Evolutionary conservation across 2,797 vertebrate species (phyloP).

Genomic region (Acrocephalus scirpaceus): DNA sequence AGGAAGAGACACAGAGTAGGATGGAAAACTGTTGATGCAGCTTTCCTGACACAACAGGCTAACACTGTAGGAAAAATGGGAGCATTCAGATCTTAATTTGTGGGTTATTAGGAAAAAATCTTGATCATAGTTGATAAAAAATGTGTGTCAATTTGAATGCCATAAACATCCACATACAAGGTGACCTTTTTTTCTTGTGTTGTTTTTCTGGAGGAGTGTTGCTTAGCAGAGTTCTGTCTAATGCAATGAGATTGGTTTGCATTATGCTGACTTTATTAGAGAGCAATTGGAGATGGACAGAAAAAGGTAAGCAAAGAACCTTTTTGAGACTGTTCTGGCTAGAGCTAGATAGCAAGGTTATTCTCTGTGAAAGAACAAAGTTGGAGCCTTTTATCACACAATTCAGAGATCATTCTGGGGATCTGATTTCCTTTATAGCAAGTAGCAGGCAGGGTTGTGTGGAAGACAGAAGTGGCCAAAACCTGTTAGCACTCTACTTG

Average conservation of each 20-base stretch:
- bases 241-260: not conserved
- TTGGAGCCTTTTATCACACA: not conserved
- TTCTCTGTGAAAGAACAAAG: conserved; percentile 3
- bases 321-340: not conserved
- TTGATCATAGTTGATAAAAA: not conserved
- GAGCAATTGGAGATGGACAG: not conserved
- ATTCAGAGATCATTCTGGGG: conserved; percentile 15
- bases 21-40: conserved; percentile 30
- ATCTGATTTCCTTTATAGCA: not conserved
- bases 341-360: not conserved
- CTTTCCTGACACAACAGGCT: conserved; percentile 1
- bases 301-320: not conserved
- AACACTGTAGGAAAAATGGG: conserved; percentile 9
- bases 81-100: not conserved
- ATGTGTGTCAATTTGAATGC: not conserved
- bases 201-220: conserved; percentile 40
- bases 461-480: not conserved
- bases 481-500: not conserved
- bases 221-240: conserved; percentile 28
- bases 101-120: not conserved
- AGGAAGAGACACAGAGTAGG: not conserved
- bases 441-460: not conserved
- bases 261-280: not conserved
- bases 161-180: not conserved
- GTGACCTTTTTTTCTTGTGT: conserved; percentile 14